A percentile compares a stretch with the other conserved stretches of the same genome.
These are phyloP conservation scores for Zygaena filipendulae DNA, from an alignment of 2,888 invertebrate genomes.

Conservation along the genomic window DNA sequence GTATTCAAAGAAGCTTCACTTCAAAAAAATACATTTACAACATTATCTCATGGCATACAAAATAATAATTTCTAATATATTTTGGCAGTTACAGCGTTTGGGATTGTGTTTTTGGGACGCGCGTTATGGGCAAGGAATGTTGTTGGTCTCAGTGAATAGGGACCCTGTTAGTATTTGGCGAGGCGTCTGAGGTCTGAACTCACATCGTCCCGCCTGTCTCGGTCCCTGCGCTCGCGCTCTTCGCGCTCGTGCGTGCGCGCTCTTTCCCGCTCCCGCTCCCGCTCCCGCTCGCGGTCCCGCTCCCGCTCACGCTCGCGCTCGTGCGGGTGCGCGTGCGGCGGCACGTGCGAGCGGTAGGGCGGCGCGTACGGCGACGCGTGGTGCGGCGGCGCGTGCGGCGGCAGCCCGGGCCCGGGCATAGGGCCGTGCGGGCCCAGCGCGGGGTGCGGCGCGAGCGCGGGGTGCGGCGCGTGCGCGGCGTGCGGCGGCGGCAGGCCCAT, in stretches of 20 bases:
- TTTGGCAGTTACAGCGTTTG: too few species aligned
- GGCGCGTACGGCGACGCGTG: conserved; percentile 21
- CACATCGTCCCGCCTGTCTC: conserved; percentile 49
- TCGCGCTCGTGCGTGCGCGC: conserved; percentile 40
- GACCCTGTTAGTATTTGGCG: too few species aligned
- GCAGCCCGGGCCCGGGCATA: conserved; percentile 29
- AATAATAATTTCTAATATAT: too few species aligned
- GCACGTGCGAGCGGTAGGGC: conserved; percentile 31
- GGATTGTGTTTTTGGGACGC: too few species aligned
- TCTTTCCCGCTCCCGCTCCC: conserved; percentile 35
- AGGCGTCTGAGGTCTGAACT: too few species aligned
- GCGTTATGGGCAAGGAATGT: too few species aligned
- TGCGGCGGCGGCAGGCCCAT: conserved; percentile 31
- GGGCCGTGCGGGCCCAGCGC: conserved; percentile 34
- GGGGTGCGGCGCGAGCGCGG: conserved; percentile 24
- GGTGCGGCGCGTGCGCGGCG: conserved; percentile 31
- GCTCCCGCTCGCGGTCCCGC: conserved; percentile 44
- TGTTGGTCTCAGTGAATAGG: too few species aligned
- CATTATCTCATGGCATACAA: too few species aligned
- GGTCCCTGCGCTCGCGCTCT: conserved; percentile 37
- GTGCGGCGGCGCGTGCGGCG: conserved; percentile 22
- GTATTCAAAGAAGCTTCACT: too few species aligned
- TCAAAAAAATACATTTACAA: too few species aligned
- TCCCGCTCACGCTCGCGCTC: conserved; percentile 53
- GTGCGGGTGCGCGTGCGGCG: conserved; percentile 27